Evolutionary conservation across 2,797 vertebrate species (phyloP).

Genomic region (Xerus rutilus): DNA sequence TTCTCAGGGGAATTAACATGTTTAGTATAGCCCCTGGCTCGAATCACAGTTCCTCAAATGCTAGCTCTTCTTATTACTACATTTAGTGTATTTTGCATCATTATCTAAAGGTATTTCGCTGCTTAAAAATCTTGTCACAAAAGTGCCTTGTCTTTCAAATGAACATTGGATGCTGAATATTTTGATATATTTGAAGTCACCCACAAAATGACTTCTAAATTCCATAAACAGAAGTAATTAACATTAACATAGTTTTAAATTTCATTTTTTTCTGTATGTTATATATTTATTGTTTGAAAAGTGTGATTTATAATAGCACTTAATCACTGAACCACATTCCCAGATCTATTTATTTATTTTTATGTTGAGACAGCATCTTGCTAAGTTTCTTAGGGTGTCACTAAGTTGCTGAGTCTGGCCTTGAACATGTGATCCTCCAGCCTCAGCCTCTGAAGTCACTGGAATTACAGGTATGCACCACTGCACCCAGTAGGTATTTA

Average conservation of each 20-base stretch:
- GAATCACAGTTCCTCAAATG: slow-evolving; percentile 34
- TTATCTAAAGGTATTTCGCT: slow-evolving; percentile 9
- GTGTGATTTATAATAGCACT: neutral
- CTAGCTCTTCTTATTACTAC: slow-evolving; percentile 1
- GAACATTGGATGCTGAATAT: neutral
- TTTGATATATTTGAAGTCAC: slow-evolving; percentile 36
- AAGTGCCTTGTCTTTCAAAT: neutral
- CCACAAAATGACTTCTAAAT: slow-evolving; percentile 16
- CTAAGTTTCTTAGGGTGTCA: no score
- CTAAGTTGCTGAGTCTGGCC: no score
- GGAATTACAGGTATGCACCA: no score
- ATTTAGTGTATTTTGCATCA: slow-evolving; percentile 37
- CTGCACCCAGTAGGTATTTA: neutral
- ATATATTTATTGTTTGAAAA: slow-evolving; percentile 23
- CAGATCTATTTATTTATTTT: neutral
- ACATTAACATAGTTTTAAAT: neutral
- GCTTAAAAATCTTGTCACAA: neutral
- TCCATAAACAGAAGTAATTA: neutral
- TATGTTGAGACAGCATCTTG: no score
- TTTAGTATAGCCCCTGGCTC: neutral
- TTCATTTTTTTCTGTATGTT: neutral
- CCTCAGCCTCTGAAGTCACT: no score
- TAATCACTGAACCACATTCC: no score
- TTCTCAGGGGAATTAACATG: neutral
- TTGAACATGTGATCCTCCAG: no score